Evolutionary conservation across 2,888 invertebrate species (phyloP).

Genomic region (Graphium colonna): DNA sequence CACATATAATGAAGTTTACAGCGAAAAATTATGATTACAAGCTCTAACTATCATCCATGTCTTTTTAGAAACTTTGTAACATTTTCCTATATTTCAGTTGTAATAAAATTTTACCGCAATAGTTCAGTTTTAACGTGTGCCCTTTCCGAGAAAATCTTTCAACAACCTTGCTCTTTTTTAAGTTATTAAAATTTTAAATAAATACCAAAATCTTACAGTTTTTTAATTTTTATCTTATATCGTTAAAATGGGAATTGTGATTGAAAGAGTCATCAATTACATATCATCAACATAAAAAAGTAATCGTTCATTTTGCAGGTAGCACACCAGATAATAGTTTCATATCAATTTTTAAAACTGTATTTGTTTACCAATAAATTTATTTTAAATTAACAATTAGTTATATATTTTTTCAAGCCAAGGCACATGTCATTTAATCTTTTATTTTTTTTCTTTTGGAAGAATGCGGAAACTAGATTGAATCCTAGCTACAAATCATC

Average conservation of each 20-base stretch:
- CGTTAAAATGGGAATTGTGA: no score
- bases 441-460: constrained; percentile 46
- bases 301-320: constrained; percentile 39
- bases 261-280: no score
- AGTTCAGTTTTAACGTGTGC: not conserved
- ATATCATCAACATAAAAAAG: no score
- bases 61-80: not conserved
- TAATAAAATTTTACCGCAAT: not conserved
- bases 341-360: constrained; percentile 31
- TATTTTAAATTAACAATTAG: not conserved
- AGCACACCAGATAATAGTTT: constrained; percentile 56
- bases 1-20: constrained; percentile 21
- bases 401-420: constrained; percentile 49
- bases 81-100: not conserved
- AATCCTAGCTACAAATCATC: constrained; percentile 78
- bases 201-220: no score
- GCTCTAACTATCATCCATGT: constrained; percentile 9
- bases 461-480: constrained; percentile 76
- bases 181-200: no score
- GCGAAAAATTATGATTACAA: constrained; percentile 11
- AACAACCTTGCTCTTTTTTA: not conserved
- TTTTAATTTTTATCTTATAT: no score
- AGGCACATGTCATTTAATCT: constrained; percentile 73
- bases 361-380: constrained; percentile 28
- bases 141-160: not conserved